These are phyloP conservation scores for Noctua janthina DNA, from an alignment of 2,888 invertebrate species.

Conservation along the genomic window DNA sequence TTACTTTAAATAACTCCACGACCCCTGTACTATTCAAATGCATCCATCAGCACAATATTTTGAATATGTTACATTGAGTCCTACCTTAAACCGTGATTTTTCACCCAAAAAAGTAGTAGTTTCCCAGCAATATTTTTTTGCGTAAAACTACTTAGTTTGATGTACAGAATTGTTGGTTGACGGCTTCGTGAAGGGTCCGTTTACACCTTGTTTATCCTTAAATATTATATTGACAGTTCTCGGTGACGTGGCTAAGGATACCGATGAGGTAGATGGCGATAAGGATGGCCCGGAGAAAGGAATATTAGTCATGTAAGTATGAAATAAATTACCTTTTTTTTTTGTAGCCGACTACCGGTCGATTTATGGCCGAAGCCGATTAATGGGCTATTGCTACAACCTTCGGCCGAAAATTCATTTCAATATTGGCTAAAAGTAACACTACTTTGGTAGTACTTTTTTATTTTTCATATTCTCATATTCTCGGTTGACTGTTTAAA, in stretches of 20 bases:
- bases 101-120: too few species aligned
- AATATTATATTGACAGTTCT: conserved; percentile 70
- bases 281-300: conserved; percentile 78
- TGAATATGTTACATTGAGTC: neutral
- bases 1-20: neutral
- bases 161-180: neutral
- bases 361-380: too few species aligned
- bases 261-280: conserved; percentile 70
- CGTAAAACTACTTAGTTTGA: neutral
- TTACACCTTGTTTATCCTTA: neutral
- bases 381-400: too few species aligned
- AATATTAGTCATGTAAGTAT: conserved; percentile 78
- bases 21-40: neutral
- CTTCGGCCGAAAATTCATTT: neutral
- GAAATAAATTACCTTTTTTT: neutral
- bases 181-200: neutral
- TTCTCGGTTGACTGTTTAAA: too few species aligned
- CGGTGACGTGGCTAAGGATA: conserved; percentile 77
- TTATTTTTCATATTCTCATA: too few species aligned
- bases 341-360: neutral
- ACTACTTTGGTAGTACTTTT: too few species aligned
- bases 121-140: too few species aligned
- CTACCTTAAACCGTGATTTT: too few species aligned
- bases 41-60: neutral
- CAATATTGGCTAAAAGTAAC: too few species aligned